Conservation (phyloP, 1,140 invertebrate species). For the Rhizoglyphus robini region DNA sequence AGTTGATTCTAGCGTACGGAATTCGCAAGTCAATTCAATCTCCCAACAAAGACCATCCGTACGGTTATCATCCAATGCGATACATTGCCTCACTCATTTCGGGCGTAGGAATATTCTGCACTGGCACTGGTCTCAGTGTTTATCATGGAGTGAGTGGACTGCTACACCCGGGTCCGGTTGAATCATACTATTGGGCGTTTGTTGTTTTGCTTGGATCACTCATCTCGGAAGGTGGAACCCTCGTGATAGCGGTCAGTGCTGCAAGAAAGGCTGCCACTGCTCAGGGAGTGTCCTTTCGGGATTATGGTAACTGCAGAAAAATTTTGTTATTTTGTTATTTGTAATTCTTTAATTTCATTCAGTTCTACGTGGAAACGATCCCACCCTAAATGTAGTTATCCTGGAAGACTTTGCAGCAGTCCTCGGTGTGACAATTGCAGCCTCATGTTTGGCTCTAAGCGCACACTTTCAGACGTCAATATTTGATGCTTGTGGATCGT, state of each 20-base stretch:
- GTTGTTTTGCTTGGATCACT: slow-evolving; percentile 73
- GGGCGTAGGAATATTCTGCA: slow-evolving; percentile 93
- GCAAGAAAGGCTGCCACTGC: slow-evolving; percentile 66
- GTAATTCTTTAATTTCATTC: no score
- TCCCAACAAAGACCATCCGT: slow-evolving; percentile 38
- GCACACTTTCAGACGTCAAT: slow-evolving; percentile 56
- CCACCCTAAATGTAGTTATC: slow-evolving; percentile 88
- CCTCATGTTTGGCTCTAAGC: slow-evolving; percentile 72
- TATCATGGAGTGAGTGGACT: slow-evolving; percentile 90
- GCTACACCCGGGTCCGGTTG: slow-evolving; percentile 42
- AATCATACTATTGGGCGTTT: slow-evolving; percentile 78
- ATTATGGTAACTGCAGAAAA: slow-evolving; percentile 33
- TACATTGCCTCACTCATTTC: slow-evolving; percentile 94
- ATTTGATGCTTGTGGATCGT: slow-evolving; percentile 75
- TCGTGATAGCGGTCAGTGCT: slow-evolving; percentile 76
- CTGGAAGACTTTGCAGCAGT: slow-evolving; percentile 92
- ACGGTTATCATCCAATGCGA: slow-evolving; percentile 90
- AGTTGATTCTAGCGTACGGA: slow-evolving; percentile 76
- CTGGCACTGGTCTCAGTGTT: slow-evolving; percentile 82
- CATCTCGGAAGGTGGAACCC: slow-evolving; percentile 72
- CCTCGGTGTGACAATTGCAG: slow-evolving; percentile 69
- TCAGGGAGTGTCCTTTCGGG: slow-evolving; percentile 47
- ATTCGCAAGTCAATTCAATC: slow-evolving; percentile 87
- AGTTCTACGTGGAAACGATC: slow-evolving; percentile 53
- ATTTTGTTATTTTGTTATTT: not conserved